A percentile compares a stretch with the other conserved stretches of the same genome.
Conservation (phyloP, 2,797 vertebrate genomes). For the Picus viridis region DNA sequence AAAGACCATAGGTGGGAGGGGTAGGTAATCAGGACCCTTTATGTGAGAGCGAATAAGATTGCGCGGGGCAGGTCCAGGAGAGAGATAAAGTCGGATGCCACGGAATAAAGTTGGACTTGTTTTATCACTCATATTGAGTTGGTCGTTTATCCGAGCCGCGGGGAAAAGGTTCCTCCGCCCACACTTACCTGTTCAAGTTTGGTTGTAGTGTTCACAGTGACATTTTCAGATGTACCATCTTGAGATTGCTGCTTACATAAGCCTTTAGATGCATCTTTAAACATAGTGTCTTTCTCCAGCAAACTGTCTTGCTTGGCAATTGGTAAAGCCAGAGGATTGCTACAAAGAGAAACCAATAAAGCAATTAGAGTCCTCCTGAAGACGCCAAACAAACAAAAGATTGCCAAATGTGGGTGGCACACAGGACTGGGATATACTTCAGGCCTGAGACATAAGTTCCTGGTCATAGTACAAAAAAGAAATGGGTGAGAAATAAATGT, state of each 20-base stretch:
- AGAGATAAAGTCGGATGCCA: too few species aligned
- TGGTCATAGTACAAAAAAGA: neutral
- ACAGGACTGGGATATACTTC: neutral
- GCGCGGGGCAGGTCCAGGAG: too few species aligned
- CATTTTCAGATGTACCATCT: constrained; percentile 82
- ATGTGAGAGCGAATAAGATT: too few species aligned
- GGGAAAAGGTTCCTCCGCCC: too few species aligned
- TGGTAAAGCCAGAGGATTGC: constrained; percentile 84
- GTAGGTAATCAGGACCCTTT: too few species aligned
- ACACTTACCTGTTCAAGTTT: constrained; percentile 92
- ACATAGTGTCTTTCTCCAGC: constrained; percentile 94
- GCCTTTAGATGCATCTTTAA: constrained; percentile 85
- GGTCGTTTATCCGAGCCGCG: too few species aligned
- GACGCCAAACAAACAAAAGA: neutral
- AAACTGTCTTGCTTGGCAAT: constrained; percentile 95
- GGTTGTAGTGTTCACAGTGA: constrained; percentile 59
- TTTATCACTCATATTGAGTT: too few species aligned
- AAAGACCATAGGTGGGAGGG: too few species aligned
- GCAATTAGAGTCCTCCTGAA: constrained; percentile 38
- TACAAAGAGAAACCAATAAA: constrained; percentile 71
- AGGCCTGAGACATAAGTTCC: neutral
- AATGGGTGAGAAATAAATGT: neutral
- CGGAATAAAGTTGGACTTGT: too few species aligned
- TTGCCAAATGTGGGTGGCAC: neutral
- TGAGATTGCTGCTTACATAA: constrained; percentile 83